phyloP scores from a whole-genome alignment of 2,888 invertebrate genomes.

The Subacronicta megacephala region DNA sequence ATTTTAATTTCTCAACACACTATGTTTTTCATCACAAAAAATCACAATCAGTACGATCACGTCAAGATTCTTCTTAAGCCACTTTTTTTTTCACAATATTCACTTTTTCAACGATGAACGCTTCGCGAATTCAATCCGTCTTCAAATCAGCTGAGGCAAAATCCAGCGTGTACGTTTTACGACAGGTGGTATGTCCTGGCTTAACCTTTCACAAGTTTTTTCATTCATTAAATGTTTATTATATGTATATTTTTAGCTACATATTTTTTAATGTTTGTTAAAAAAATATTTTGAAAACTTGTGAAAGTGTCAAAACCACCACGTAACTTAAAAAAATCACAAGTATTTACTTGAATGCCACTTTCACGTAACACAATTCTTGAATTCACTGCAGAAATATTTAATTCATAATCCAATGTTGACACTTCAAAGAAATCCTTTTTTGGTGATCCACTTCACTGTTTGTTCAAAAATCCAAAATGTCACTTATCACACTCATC shows the following conservation, averaged over 20 bases:
- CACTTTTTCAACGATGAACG: conserved; percentile 66
- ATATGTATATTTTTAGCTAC: conserved; percentile 13
- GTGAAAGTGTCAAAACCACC: conserved; percentile 62
- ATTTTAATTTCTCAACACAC: conserved; percentile 19
- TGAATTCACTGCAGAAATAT: conserved; percentile 69
- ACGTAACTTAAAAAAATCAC: conserved; percentile 61
- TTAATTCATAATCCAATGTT: conserved; percentile 78
- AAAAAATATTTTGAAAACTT: conserved; percentile 50
- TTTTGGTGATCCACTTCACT: conserved; percentile 83
- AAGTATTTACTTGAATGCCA: conserved; percentile 75
- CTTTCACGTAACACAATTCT: conserved; percentile 73
- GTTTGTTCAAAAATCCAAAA: conserved; percentile 77
- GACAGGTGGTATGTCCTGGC: conserved; percentile 67
- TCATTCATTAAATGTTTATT: conserved; percentile 13
- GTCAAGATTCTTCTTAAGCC: conserved; percentile 16
- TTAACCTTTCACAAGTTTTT: conserved; percentile 59
- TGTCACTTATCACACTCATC: conserved; percentile 82
- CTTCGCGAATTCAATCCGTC: conserved; percentile 66
- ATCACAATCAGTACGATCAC: conserved; percentile 17
- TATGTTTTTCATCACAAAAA: conserved; percentile 22
- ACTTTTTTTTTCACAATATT: conserved; percentile 40
- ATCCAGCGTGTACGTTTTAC: conserved; percentile 68
- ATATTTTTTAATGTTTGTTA: conserved; percentile 10
- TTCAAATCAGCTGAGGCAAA: conserved; percentile 78
- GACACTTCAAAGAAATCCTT: conserved; percentile 82